Conservation (phyloP, 1,140 invertebrate species). For the Drosophila grimshawi region DNA sequence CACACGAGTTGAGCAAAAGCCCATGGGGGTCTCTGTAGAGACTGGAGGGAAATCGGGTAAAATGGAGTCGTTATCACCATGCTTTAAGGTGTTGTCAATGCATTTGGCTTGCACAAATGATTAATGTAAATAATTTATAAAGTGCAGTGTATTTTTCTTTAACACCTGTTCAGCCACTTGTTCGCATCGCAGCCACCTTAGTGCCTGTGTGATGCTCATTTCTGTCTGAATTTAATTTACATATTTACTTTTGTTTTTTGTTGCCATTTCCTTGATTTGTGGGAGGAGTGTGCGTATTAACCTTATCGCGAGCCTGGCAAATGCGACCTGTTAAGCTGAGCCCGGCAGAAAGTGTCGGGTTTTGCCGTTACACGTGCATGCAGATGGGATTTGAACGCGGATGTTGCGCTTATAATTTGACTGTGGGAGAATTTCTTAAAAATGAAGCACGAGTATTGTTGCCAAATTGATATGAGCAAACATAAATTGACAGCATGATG, state of each 20-base stretch:
- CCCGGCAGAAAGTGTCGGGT: conserved; percentile 20
- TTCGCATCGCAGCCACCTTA: conserved; percentile 17
- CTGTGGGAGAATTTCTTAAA: conserved; percentile 47
- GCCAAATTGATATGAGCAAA: conserved; percentile 42
- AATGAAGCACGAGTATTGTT: conserved; percentile 48
- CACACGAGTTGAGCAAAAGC: conserved; percentile 4
- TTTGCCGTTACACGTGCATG: conserved; percentile 22
- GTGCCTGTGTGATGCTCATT: conserved; percentile 29
- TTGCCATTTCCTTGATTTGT: background rate
- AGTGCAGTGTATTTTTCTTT: conserved; percentile 46
- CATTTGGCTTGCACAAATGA: conserved; percentile 13
- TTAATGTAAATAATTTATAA: conserved; percentile 78
- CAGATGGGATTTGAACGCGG: conserved; percentile 13
- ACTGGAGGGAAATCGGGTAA: background rate
- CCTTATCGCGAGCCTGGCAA: conserved; percentile 40
- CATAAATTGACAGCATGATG: conserved; percentile 7
- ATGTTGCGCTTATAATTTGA: conserved; percentile 46
- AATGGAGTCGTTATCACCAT: conserved; percentile 23
- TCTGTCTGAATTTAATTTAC: conserved; percentile 68
- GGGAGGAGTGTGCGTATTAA: conserved; percentile 26
- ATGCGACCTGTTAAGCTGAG: conserved; percentile 61
- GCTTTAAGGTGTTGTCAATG: conserved; percentile 11
- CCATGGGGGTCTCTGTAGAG: background rate
- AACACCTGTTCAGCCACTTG: conserved; percentile 44
- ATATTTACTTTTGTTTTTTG: conserved; percentile 57